A percentile compares a stretch with the other conserved stretches of the same genome.
Evolutionary conservation across 2,797 vertebrate species (phyloP).

Genomic region (Sphaeramia orbicularis): DNA sequence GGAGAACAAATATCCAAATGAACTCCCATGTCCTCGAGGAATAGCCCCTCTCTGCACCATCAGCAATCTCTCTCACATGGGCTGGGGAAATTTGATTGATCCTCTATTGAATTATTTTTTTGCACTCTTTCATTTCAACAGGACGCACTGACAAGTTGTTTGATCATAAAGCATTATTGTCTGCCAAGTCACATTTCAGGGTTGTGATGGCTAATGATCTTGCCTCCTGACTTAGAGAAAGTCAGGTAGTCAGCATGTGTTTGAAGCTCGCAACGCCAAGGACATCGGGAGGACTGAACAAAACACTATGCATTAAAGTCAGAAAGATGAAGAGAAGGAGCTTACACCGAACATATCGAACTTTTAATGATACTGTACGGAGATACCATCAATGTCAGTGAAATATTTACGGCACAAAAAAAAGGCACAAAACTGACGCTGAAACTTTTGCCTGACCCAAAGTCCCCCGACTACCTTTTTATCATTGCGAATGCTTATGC

Average conservation of each 20-base stretch:
- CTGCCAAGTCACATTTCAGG: constrained; percentile 89
- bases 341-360: constrained; percentile 69
- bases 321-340: constrained; percentile 77
- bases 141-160: constrained; percentile 89
- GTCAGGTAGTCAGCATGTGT: constrained; percentile 89
- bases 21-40: constrained; percentile 90
- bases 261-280: constrained; percentile 85
- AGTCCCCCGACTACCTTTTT: constrained; percentile 64
- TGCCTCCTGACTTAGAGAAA: constrained; percentile 86
- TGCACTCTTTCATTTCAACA: constrained; percentile 88
- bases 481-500: constrained; percentile 59
- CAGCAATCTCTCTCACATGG: constrained; percentile 87
- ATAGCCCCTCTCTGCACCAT: constrained; percentile 87
- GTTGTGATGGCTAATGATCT: constrained; percentile 90
- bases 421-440: constrained; percentile 31
- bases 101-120: constrained; percentile 90
- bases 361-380: constrained; percentile 83
- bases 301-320: constrained; percentile 82
- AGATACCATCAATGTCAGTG: constrained; percentile 70
- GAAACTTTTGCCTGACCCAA: constrained; percentile 66
- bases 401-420: constrained; percentile 69
- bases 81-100: constrained; percentile 88
- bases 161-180: constrained; percentile 90
- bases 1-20: constrained; percentile 92
- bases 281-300: constrained; percentile 82